Evolutionary conservation across 2,888 invertebrate genomes (phyloP).

Genomic region (Ypsolopha scabrella): DNA sequence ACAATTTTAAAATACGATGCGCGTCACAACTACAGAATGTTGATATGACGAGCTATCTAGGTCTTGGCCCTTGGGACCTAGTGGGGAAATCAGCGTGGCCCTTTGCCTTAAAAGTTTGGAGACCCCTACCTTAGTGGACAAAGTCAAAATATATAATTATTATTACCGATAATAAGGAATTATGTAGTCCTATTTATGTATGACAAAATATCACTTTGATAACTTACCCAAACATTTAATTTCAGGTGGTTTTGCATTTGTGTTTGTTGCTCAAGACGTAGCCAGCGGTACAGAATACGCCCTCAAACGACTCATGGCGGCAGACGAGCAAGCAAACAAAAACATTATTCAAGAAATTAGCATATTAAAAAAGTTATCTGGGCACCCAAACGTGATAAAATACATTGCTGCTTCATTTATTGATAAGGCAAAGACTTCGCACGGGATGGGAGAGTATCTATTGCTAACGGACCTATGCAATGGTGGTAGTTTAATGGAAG

Average conservation of each 20-base stretch:
- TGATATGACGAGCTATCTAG: too few relatives aligned
- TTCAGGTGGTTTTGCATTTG: conserved; percentile 96
- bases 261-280: conserved; percentile 93
- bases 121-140: too few relatives aligned
- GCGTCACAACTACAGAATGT: too few relatives aligned
- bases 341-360: conserved; percentile 87
- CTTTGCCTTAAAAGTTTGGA: too few relatives aligned
- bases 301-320: conserved; percentile 88
- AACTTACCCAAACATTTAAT: conserved; percentile 18
- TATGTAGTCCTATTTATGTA: too few relatives aligned
- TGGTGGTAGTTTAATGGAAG: conserved; percentile 81
- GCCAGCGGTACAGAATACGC: conserved; percentile 91
- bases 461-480: conserved; percentile 93
- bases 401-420: conserved; percentile 88
- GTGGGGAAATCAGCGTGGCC: too few relatives aligned
- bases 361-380: conserved; percentile 87
- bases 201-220: neutral
- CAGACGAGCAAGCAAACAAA: conserved; percentile 84
- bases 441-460: conserved; percentile 90
- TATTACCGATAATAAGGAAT: too few relatives aligned
- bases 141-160: too few relatives aligned
- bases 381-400: conserved; percentile 92
- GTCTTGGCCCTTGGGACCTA: too few relatives aligned
- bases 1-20: too few relatives aligned
- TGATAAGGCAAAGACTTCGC: conserved; percentile 81